Evolutionary conservation across 2,113 vertebrate species (phyloP), one percentile per base, ranked within the genome.

Genomic region (Mustela lutreola): DNA sequence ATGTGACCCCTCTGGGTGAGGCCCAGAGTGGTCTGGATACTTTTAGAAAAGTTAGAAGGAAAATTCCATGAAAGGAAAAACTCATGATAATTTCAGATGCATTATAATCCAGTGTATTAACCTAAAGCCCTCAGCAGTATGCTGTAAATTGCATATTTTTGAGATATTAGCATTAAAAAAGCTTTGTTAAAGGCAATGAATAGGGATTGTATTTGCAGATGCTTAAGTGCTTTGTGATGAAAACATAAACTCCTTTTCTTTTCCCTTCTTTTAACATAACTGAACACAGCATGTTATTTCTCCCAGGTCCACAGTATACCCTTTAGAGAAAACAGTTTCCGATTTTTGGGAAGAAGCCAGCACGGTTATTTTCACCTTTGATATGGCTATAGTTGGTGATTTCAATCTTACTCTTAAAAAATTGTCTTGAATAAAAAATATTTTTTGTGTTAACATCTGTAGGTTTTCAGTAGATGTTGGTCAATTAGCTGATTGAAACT

Each of bases 31-130:
- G 62, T 85, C 22, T 62, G 67, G 63, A 42, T 81, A 71, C 19
- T 87, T 97, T 81, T 45, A 85, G 63, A 91, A 78, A 92, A 89
- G 24, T 85, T 93, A 80, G 22, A 84, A 84, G 76, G 73, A 85
- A 96, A 86, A 82, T 63, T 89, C 16, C 56, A 33, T 71, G 81
- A 58, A 58, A 87, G n/a, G 53, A 89, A 95, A 89, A 89, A 88
- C 71, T 60, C 36, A 67, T 15, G 21, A 19, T 80, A 60, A 79
- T 95, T 94, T 94, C 1, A 21, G 58, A 81, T 71, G 89, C 31
- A 22, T 82, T 81, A 7, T 79, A 60, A 78, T 56, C 14, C 26
- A 70, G 15, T 9, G 36, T 81, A 85, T 78, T 95, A 53, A 94
- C 36, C 11, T 63, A 65, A 91, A 71, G 18, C 73, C 78, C 88